These are phyloP conservation scores for Rattus rattus DNA, from an alignment of 2,113 vertebrate species.

Conservation along the genomic window DNA sequence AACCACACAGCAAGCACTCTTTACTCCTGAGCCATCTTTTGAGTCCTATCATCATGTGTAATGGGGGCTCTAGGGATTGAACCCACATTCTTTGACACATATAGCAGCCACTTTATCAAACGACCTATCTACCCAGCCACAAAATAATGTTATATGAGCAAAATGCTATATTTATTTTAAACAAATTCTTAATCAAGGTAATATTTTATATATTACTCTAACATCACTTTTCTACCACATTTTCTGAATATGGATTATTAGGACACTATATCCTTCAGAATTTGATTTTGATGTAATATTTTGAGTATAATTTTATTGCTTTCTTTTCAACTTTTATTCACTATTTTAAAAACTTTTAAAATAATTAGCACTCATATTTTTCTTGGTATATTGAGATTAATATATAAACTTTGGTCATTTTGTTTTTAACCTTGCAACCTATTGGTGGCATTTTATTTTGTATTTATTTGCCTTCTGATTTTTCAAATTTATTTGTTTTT, in stretches of 20 bases:
- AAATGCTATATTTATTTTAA: neutral
- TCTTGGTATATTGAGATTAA: constrained; percentile 27
- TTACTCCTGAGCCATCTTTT: neutral
- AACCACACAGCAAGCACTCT: neutral
- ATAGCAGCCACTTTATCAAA: neutral
- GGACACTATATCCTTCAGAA: neutral
- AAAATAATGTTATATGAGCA: neutral
- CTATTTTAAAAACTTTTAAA: neutral
- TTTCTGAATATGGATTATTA: constrained; percentile 43
- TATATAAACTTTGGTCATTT: neutral
- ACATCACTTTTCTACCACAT: neutral
- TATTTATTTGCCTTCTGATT: neutral
- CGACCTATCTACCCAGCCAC: neutral
- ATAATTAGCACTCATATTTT: neutral
- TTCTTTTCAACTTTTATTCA: neutral
- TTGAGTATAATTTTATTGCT: neutral
- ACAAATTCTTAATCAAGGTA: neutral
- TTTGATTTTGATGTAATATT: constrained; percentile 7
- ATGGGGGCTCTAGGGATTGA: too few relatives aligned
- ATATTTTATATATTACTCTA: neutral
- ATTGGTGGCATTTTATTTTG: neutral
- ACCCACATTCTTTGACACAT: neutral
- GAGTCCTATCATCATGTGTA: neutral
- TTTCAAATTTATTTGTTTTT: neutral
- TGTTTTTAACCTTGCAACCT: constrained; percentile 1